Evolutionary conservation across 2,797 vertebrate genomes (phyloP).

Genomic region (Pseudochirops cupreus): DNA sequence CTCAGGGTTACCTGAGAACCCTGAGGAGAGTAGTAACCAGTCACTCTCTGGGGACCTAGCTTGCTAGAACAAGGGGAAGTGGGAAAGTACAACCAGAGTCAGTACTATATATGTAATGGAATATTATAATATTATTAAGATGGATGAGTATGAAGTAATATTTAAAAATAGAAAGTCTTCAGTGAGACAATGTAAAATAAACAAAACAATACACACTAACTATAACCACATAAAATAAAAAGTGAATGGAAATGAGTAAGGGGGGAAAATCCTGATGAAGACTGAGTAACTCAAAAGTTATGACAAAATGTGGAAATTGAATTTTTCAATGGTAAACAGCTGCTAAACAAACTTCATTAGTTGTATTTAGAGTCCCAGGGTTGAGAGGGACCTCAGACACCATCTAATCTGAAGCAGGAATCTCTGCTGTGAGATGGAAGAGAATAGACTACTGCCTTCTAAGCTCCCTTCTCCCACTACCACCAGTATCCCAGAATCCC

Average conservation of each 20-base stretch:
- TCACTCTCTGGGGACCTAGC: too few relatives aligned
- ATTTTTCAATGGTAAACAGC: not conserved
- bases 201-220: not conserved
- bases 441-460: not conserved
- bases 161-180: not conserved
- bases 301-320: not conserved
- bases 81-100: too few relatives aligned
- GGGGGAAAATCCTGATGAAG: not conserved
- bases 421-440: not conserved
- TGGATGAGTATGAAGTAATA: not conserved
- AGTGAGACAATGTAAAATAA: not conserved
- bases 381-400: not conserved
- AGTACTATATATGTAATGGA: not conserved
- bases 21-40: too few relatives aligned
- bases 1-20: too few relatives aligned
- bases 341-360: not conserved
- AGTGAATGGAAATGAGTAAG: not conserved
- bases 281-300: not conserved
- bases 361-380: not conserved
- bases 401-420: not conserved
- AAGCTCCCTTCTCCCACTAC: not conserved
- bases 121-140: not conserved
- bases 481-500: not conserved
- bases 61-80: too few relatives aligned
- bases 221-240: not conserved